Conservation (phyloP, 2,797 vertebrate species). For the Eulemur mongoz region DNA sequence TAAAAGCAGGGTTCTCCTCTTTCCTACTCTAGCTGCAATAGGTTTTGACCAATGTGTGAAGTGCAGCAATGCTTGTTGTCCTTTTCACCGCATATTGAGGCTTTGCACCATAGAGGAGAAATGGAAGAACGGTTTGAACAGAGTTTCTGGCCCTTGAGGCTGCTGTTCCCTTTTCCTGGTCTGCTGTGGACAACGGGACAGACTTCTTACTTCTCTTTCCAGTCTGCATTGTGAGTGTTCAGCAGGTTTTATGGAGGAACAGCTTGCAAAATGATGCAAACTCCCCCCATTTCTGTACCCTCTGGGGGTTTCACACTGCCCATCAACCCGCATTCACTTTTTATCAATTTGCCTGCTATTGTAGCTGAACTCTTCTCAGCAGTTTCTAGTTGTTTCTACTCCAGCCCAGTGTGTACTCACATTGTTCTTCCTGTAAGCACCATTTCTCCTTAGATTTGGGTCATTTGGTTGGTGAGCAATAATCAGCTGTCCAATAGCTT, state of each 20-base stretch:
- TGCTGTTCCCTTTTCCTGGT: neutral
- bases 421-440: neutral
- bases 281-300: neutral
- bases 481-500: neutral
- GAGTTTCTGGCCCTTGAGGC: neutral
- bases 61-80: neutral
- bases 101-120: neutral
- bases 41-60: neutral
- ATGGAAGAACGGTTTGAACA: accelerated
- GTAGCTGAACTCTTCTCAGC: neutral
- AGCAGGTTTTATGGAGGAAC: neutral
- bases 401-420: neutral
- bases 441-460: neutral
- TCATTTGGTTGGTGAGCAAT: neutral
- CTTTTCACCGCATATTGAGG: neutral
- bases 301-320: neutral
- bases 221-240: neutral
- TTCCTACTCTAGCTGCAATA: neutral
- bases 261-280: neutral
- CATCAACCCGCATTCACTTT: neutral
- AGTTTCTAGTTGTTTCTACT: neutral
- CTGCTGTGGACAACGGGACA: neutral
- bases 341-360: neutral
- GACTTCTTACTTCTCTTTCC: neutral
- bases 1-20: neutral